A percentile compares a stretch with the other conserved stretches of the same genome.
phyloP scores from a whole-genome alignment of 2,797 vertebrate genomes.

The Carcharodon carcharias region DNA sequence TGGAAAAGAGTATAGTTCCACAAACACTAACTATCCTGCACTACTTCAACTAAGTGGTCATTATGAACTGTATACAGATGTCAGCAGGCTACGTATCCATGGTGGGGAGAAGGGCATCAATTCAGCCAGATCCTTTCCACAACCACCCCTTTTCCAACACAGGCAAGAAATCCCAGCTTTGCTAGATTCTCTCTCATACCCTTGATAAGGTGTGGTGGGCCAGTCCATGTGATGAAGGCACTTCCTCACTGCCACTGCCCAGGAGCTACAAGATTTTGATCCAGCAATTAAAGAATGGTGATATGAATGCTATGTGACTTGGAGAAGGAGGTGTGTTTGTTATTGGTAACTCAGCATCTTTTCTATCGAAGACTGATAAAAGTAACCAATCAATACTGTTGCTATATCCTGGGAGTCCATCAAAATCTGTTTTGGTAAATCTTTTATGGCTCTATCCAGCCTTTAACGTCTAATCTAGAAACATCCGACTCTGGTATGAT shows the following conservation, averaged over 20 bases:
- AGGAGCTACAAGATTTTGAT: background rate
- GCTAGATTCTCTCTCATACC: background rate
- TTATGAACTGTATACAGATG: background rate
- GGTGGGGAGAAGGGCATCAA: background rate
- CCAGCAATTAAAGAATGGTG: background rate
- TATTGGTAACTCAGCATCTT: background rate
- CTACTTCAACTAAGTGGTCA: background rate
- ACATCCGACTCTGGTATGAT: background rate
- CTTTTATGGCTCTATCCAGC: background rate
- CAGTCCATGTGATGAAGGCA: background rate
- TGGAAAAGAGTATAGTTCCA: no score
- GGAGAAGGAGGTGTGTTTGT: background rate
- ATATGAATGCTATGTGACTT: background rate
- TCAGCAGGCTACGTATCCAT: background rate
- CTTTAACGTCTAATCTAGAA: background rate
- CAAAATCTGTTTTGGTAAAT: background rate
- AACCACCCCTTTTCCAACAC: background rate
- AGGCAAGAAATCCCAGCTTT: no score
- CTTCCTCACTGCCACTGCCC: background rate
- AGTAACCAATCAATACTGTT: background rate
- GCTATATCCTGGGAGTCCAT: background rate
- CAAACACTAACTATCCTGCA: background rate
- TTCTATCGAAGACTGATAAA: no score
- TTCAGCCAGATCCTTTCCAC: background rate
- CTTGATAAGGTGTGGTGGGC: background rate